Evolutionary conservation across 2,113 vertebrate species (phyloP).

Genomic region (Forbesichthys papilliferus): DNA sequence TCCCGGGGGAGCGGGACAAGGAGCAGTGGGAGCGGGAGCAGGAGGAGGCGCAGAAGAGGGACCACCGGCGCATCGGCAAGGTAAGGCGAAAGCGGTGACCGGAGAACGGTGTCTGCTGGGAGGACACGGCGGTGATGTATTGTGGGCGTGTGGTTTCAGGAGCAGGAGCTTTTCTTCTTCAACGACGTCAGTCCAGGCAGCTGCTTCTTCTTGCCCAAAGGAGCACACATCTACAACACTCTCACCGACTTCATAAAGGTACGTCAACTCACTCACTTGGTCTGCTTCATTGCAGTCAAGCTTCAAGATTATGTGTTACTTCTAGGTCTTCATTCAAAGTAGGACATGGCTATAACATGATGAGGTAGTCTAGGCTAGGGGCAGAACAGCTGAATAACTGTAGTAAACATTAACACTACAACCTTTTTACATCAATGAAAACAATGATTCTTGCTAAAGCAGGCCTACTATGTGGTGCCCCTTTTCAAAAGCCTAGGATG

Average conservation of each 20-base stretch:
- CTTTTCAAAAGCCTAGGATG: too few species aligned
- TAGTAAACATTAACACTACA: too few species aligned
- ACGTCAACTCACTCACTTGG: neutral
- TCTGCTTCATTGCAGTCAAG: too few species aligned
- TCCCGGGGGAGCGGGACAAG: conserved; percentile 74
- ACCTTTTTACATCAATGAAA: too few species aligned
- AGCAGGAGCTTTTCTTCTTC: conserved; percentile 91
- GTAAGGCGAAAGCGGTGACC: conserved; percentile 51
- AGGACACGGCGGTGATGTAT: neutral
- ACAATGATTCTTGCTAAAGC: too few species aligned
- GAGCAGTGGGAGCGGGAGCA: conserved; percentile 78
- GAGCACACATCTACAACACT: conserved; percentile 86
- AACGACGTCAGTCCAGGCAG: conserved; percentile 91
- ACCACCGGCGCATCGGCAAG: conserved; percentile 88
- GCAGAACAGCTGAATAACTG: too few species aligned
- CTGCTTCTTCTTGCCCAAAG: conserved; percentile 93
- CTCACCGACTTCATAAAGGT: conserved; percentile 91
- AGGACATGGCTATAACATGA: too few species aligned
- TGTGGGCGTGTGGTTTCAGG: conserved; percentile 42
- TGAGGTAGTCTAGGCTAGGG: too few species aligned
- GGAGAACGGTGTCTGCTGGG: neutral
- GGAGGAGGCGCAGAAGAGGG: conserved; percentile 78
- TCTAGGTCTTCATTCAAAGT: too few species aligned
- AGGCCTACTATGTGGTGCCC: too few species aligned
- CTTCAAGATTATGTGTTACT: too few species aligned